Percentiles rank a stretch among this genome's conserved stretches.
Conservation (phyloP, 2,888 invertebrate species). For the Tenodera sinensis region DNA sequence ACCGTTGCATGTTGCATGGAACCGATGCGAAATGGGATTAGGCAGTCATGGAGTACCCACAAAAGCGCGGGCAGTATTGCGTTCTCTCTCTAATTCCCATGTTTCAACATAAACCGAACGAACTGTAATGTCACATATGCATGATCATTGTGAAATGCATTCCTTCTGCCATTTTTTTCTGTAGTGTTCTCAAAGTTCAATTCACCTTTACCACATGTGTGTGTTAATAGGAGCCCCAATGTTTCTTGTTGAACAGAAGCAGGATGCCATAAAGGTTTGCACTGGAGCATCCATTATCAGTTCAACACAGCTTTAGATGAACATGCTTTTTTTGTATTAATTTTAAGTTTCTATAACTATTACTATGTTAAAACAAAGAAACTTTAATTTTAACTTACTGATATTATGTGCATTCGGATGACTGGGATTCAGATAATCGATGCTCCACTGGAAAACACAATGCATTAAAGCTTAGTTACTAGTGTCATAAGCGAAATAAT, state of each 20-base stretch:
- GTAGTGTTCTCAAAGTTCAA: too few relatives aligned
- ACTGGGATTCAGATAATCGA: constrained; percentile 26
- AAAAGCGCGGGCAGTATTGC: too few relatives aligned
- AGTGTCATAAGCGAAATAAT: background rate
- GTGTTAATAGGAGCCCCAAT: background rate
- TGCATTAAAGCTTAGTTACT: background rate
- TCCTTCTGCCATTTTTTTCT: too few relatives aligned
- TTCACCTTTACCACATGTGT: too few relatives aligned
- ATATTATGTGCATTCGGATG: constrained; percentile 24
- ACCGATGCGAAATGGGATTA: too few relatives aligned
- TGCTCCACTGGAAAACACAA: constrained; percentile 23
- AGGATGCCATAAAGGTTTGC: background rate
- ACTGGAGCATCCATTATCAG: constrained; percentile 1
- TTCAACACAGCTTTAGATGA: background rate
- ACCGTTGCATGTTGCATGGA: too few relatives aligned
- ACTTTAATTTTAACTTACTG: constrained; percentile 19
- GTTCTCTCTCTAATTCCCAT: too few relatives aligned
- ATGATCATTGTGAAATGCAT: too few relatives aligned
- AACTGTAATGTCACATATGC: too few relatives aligned
- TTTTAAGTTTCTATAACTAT: background rate
- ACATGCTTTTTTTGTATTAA: background rate
- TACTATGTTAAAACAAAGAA: background rate
- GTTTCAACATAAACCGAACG: too few relatives aligned
- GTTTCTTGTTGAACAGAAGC: background rate
- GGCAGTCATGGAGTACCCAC: too few relatives aligned